A percentile compares a stretch with the other conserved stretches of the same genome.
phyloP scores from a whole-genome alignment of 2,113 vertebrate species.

The Poeciliopsis retropinna region DNA sequence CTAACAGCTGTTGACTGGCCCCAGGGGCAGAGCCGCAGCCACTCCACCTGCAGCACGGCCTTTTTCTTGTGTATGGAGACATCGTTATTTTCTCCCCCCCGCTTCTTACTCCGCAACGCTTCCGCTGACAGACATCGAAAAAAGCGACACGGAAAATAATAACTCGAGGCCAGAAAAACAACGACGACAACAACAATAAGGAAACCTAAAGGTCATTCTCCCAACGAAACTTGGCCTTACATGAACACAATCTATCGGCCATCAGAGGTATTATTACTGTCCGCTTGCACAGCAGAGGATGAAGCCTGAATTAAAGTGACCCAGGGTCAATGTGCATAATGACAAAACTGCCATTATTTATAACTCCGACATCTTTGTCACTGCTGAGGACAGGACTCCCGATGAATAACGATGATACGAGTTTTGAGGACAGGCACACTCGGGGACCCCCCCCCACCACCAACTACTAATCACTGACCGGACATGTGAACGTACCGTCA shows the following conservation, averaged over 20 bases:
- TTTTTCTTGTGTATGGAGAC: slow-evolving; percentile 37
- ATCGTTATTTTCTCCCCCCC: slow-evolving; percentile 67
- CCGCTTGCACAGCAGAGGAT: slow-evolving; percentile 34
- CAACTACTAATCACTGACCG: background rate
- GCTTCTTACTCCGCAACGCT: slow-evolving; percentile 46
- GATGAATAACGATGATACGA: slow-evolving; percentile 60
- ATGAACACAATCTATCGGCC: slow-evolving; percentile 58
- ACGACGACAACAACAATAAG: slow-evolving; percentile 23
- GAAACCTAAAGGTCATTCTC: slow-evolving; percentile 63
- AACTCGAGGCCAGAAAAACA: slow-evolving; percentile 43
- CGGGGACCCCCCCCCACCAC: slow-evolving; percentile 6
- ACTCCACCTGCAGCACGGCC: slow-evolving; percentile 35
- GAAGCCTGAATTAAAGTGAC: slow-evolving; percentile 52
- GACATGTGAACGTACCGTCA: slow-evolving; percentile 47
- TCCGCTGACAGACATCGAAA: slow-evolving; percentile 60
- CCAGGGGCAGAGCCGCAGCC: slow-evolving; percentile 42
- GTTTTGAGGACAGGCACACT: slow-evolving; percentile 20
- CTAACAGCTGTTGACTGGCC: slow-evolving; percentile 64
- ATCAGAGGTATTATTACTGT: slow-evolving; percentile 48
- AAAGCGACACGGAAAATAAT: slow-evolving; percentile 56
- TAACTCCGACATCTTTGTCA: slow-evolving; percentile 45
- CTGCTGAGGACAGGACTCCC: slow-evolving; percentile 47
- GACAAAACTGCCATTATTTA: slow-evolving; percentile 57
- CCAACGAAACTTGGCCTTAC: slow-evolving; percentile 52
- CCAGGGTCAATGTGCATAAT: slow-evolving; percentile 44